Conservation (phyloP, 1,140 invertebrate genomes). For the Tetramorium parvispinum region DNA sequence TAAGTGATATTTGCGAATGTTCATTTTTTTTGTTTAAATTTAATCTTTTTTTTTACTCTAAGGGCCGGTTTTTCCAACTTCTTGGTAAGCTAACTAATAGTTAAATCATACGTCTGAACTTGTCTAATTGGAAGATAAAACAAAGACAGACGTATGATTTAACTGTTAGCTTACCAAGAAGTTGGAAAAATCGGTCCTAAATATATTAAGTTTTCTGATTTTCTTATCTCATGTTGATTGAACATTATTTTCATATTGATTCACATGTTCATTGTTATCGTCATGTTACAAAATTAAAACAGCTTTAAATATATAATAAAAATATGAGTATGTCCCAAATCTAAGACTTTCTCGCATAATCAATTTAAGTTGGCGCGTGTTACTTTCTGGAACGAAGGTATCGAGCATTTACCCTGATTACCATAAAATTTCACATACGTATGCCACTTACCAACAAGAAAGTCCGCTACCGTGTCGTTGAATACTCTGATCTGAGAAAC, state of each 20-base stretch:
- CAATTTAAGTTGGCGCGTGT: neutral
- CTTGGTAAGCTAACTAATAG: too few species aligned
- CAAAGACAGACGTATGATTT: too few species aligned
- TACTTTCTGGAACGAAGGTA: neutral
- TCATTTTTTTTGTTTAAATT: neutral
- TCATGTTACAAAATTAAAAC: neutral
- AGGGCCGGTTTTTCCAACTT: too few species aligned
- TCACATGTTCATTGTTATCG: neutral
- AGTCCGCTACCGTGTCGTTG: conserved; percentile 25
- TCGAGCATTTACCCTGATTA: conserved; percentile 32
- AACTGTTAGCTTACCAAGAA: too few species aligned
- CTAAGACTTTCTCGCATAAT: neutral
- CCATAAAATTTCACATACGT: conserved; percentile 64
- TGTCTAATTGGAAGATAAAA: too few species aligned
- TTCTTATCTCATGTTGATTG: too few species aligned
- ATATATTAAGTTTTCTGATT: too few species aligned
- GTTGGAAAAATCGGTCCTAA: too few species aligned
- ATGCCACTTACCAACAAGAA: neutral
- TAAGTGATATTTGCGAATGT: neutral
- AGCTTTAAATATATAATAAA: neutral
- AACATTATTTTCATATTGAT: neutral
- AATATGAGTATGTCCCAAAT: neutral
- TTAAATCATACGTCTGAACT: too few species aligned
- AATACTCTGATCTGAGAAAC: conserved; percentile 27
- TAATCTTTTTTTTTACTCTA: neutral